Evolutionary conservation across 1,140 invertebrate genomes (phyloP), one percentile per base, ranked within the genome.

Genomic region (Penaeus indicus): DNA sequence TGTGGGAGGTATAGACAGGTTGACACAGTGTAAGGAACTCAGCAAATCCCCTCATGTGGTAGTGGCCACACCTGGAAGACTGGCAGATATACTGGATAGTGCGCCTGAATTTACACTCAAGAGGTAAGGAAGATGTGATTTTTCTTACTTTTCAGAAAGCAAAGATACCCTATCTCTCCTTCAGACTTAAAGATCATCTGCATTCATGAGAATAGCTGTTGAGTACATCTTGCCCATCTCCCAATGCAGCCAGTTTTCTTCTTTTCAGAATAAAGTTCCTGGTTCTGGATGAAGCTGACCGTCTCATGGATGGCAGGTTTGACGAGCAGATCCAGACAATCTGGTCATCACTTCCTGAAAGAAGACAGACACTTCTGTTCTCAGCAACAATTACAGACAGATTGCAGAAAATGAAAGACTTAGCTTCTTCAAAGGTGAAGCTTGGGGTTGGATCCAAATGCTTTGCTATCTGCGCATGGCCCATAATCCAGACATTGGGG

Each of bases 331-430:
- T 99, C 38, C 94, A 96, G 92, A 96, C 95, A 82, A 98, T 99
- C 91, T 96, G 98, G 92, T 93, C 94, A 88, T 94, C 95, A 16
- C 93, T 99, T 72, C 97, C 98, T 0, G 95, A 95, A 90, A 95
- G 96, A 75, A 94, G 96, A 91, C 97, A 97, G 92, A 98, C 96
- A 32, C 94, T 99, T 61, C 94, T 99, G 42, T 99, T 99, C 92
- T 99, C 98, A 86, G 99, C 99, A 3, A 99, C 99, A 22, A 97
- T 99, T 92, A 98, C 97, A 16, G 96, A 98, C 92, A 25, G 85
- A 22, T 62, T 90, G 19, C 85, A 90, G 47, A 63, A 38, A 25
- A 90, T 90, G 90, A 95, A 96, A 92, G 92, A 95, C 91, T 94
- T 96, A 10, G 95, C 95, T 25, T 93, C 94, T 3, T 94, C 93